Evolutionary conservation across 2,113 vertebrate species (phyloP), one percentile per base, ranked within the genome.

Genomic region (Equus przewalskii): DNA sequence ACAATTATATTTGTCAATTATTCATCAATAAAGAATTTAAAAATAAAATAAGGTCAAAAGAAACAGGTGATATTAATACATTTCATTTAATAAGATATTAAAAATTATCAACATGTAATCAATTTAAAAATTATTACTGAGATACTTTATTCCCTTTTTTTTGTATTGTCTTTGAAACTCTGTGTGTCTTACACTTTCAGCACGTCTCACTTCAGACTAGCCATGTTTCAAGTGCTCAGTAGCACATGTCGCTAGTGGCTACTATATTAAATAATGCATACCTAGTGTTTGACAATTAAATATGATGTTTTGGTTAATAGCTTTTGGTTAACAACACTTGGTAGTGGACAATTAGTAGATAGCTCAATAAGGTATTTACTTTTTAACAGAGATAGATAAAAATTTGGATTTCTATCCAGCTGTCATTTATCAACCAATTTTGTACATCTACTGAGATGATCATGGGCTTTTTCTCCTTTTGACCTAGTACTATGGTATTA

Each of bases 41-140:
- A 85, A 69, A 60, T 56, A 78, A 76, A 58, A 56, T 80, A 94
- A 86, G 80, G 64, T 41, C 16, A 79, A 79, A 89, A 85, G 6
- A 76, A 76, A 92, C 19, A 64, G 30, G 44, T 36, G 80, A 54
- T 62, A 79, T 13, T 80, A 85, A 76, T 85, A 46, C 24, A 54
- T n/a, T 73, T 85, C 72, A 89, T 65, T 73, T 84, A 82, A 93
- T 90, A 46, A n/a, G 54, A 56, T 22, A 62, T 54, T 78, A 49
- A 76, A 54, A 76, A 92, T 88, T 15, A 83, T 10, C 51, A 76
- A 56, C 33, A 54, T 78, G 18, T 24, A 78, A 18, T 85, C 78
- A 94, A 46, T 44, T 56, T 79, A 79, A 96, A 88, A 90, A 84
- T 76, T 46, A 56, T 56, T 70, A 80, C 41, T 60, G 65, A 41